Percentiles rank a stretch among this genome's conserved stretches.
These are phyloP conservation scores for Callimorpha dominula DNA, from an alignment of 2,888 invertebrate species.

Conservation along the genomic window DNA sequence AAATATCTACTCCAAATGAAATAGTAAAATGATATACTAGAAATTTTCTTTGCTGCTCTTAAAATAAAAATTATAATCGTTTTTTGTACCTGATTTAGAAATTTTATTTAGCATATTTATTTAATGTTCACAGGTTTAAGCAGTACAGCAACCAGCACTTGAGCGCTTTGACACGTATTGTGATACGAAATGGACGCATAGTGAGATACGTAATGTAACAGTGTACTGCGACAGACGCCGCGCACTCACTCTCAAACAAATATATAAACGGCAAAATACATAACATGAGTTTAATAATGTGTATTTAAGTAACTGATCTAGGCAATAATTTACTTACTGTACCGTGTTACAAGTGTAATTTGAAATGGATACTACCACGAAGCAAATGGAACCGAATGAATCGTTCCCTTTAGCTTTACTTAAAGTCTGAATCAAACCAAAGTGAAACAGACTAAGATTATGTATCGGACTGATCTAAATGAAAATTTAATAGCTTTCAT, in stretches of 20 bases:
- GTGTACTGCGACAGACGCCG: slow-evolving; percentile 37
- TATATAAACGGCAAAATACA: slow-evolving; percentile 1
- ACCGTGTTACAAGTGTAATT: not conserved
- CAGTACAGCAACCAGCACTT: slow-evolving; percentile 46
- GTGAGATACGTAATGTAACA: slow-evolving; percentile 66
- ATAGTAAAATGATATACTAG: too few species aligned
- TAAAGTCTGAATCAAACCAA: slow-evolving; percentile 52
- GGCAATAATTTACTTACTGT: not conserved
- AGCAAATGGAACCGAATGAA: slow-evolving; percentile 1
- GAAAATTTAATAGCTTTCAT: slow-evolving; percentile 23
- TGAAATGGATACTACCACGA: not conserved
- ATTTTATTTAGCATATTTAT: not conserved
- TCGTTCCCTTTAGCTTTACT: slow-evolving; percentile 31
- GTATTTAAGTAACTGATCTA: slow-evolving; percentile 1
- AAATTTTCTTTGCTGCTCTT: too few species aligned
- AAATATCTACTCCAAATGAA: too few species aligned
- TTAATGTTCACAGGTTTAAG: slow-evolving; percentile 38
- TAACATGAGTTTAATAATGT: not conserved
- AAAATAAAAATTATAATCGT: not conserved
- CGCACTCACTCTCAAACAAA: slow-evolving; percentile 40
- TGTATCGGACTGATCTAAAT: slow-evolving; percentile 45
- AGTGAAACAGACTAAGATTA: slow-evolving; percentile 52
- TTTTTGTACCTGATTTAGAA: not conserved
- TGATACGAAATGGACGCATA: slow-evolving; percentile 75
- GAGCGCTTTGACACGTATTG: slow-evolving; percentile 68